Conservation (phyloP, 92 coral and sea anemone species). For the Palythoa grandiflora region DNA sequence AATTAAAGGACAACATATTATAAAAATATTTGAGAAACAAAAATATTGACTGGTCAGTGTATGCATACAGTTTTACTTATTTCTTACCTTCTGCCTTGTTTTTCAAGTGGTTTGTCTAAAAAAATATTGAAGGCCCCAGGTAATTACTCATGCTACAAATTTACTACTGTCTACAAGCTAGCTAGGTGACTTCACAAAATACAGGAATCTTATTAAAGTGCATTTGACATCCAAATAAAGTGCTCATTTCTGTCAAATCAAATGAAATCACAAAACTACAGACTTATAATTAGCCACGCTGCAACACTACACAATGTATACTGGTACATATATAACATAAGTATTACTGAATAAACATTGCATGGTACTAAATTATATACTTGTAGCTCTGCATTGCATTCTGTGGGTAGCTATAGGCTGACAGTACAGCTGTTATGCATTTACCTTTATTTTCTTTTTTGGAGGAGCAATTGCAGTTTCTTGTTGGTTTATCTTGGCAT, state of each 20-base stretch:
- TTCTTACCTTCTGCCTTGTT: not conserved
- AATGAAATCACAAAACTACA: not conserved
- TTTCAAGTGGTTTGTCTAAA: too few species aligned
- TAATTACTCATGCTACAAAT: not conserved
- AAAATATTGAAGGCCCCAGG: too few species aligned
- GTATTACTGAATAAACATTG: not conserved
- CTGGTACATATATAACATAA: not conserved
- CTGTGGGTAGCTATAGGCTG: not conserved
- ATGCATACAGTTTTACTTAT: not conserved
- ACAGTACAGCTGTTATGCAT: not conserved
- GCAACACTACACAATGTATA: not conserved
- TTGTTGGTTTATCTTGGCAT: not conserved
- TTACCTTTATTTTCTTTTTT: slow-evolving; percentile 5
- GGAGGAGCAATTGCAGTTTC: slow-evolving; percentile 5
- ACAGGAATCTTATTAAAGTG: not conserved
- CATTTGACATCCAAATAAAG: not conserved
- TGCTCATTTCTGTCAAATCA: not conserved
- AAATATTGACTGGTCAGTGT: not conserved
- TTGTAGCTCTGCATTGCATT: not conserved
- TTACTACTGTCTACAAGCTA: not conserved
- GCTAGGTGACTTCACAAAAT: not conserved
- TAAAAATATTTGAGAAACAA: not conserved
- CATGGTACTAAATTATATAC: not conserved
- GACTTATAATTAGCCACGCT: not conserved
- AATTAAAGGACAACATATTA: not conserved